Base-by-base conservation (phyloP, 2,113 vertebrate species). In the Calyptomena viridis region DNA sequence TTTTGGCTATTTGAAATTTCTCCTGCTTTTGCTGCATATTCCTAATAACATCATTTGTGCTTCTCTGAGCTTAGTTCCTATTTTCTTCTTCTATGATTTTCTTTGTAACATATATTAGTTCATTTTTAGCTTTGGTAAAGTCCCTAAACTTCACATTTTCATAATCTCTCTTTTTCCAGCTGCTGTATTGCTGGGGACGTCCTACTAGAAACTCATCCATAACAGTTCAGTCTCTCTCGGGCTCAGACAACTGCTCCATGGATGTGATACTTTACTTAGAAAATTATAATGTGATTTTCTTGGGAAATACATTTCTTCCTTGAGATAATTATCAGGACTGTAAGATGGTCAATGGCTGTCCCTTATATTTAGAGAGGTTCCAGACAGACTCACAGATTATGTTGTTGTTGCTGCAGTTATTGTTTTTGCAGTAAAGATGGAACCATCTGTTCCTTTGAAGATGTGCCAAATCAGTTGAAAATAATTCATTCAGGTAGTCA, bases 391-490 rank as follows among this genome's bases (percentile, higher is more conserved):
- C 37, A 53, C 49, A 66, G 56, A 75, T 74, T 73, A 77, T 95
- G 73, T 60, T 95, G 82, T 92, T 87, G 64, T 49, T 93, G 76
- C 49, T 84, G 79, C 27, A 53, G 56, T 89, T 96, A 95, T 53
- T 93, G 90, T 94, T 93, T 88, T 76, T 95, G 44, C 93, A 93
- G 79, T 82, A 80, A 90, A 58, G 33, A 83, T 5, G 11, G 83
- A 89, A 62, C 83, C 64, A 79, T 92, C 90, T 95, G 49, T 30
- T 90, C 56, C 76, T 93, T 56, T 78, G 94, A 96, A 93, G 59
- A 89, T 55, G 25, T 94, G 96, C 95, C 95, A 89, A 90, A 90
- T 91, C 39, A 66, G 16, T 39, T 89, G 83, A 84, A 86, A 85
- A 93, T 89, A 85, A 84, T 91, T 92, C 88, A 86, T 84, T 90